Percentiles rank a stretch among this genome's conserved stretches.
These are phyloP conservation scores for Enteromius fasciolatus DNA, from an alignment of 2,797 vertebrate species.

Conservation along the genomic window DNA sequence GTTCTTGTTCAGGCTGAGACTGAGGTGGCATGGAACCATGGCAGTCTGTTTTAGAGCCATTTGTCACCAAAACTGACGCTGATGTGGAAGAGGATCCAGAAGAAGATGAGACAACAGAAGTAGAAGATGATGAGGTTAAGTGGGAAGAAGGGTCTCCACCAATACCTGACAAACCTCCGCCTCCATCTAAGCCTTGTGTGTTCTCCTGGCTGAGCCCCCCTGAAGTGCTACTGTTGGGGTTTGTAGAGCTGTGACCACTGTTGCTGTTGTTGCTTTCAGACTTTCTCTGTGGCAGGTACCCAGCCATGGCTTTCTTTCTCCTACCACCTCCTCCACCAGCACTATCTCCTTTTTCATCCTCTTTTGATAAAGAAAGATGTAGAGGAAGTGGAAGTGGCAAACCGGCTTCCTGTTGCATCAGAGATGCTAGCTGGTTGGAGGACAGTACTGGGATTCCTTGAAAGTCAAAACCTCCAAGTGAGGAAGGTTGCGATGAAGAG, in stretches of 20 bases:
- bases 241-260: conserved; percentile 72
- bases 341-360: conserved; percentile 80
- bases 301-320: conserved; percentile 85
- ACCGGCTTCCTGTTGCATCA: conserved; percentile 84
- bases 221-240: conserved; percentile 73
- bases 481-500: conserved; percentile 78
- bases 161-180: conserved; percentile 75
- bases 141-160: conserved; percentile 79
- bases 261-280: conserved; percentile 72
- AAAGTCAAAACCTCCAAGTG: conserved; percentile 82
- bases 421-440: conserved; percentile 83
- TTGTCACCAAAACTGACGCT: conserved; percentile 80
- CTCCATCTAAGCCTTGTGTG: conserved; percentile 77
- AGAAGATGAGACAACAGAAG: conserved; percentile 81
- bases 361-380: conserved; percentile 82
- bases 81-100: conserved; percentile 79
- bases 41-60: conserved; percentile 80
- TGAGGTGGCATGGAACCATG: conserved; percentile 75
- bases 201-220: conserved; percentile 77
- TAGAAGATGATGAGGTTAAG: conserved; percentile 80
- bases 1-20: conserved; percentile 77
- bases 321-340: conserved; percentile 74
- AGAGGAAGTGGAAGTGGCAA: conserved; percentile 81
- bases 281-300: conserved; percentile 85
- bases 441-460: conserved; percentile 86